Conservation (phyloP, 2,113 vertebrate genomes). For the Centropus unirufus region DNA sequence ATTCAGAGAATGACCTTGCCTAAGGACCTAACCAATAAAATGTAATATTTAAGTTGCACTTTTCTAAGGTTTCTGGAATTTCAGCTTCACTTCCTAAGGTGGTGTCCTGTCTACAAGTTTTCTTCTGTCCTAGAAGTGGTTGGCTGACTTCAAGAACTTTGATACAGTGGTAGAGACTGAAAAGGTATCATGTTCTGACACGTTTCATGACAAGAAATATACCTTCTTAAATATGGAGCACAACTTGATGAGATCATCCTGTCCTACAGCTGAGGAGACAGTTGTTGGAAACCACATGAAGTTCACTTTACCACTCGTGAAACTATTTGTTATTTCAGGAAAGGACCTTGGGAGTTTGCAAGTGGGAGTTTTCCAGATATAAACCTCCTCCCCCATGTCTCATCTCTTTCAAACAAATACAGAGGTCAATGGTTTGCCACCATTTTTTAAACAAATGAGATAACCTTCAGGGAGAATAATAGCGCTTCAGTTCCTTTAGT, state of each 20-base stretch:
- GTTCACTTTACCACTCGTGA: background rate
- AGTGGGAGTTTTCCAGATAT: background rate
- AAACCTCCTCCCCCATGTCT: background rate
- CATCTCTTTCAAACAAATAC: background rate
- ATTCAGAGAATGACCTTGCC: background rate
- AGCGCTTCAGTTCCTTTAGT: slow-evolving; percentile 17
- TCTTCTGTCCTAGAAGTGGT: background rate
- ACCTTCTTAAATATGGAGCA: background rate
- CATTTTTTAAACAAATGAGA: slow-evolving; percentile 37
- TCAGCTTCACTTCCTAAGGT: background rate
- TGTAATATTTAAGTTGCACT: background rate
- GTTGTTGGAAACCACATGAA: slow-evolving; percentile 8
- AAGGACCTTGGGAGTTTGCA: slow-evolving; percentile 11
- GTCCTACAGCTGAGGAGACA: background rate
- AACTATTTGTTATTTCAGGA: slow-evolving; percentile 39
- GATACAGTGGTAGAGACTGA: background rate
- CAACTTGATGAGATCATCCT: background rate
- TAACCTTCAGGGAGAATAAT: slow-evolving; percentile 17
- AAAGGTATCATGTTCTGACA: background rate
- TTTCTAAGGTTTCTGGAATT: background rate
- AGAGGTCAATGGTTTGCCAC: slow-evolving; percentile 30
- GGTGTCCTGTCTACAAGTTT: background rate
- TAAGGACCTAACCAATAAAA: background rate
- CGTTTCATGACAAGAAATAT: background rate
- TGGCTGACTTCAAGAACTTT: background rate